These are phyloP conservation scores for Pampusana beccarii DNA, from an alignment of 2,113 vertebrate genomes.

Conservation along the genomic window DNA sequence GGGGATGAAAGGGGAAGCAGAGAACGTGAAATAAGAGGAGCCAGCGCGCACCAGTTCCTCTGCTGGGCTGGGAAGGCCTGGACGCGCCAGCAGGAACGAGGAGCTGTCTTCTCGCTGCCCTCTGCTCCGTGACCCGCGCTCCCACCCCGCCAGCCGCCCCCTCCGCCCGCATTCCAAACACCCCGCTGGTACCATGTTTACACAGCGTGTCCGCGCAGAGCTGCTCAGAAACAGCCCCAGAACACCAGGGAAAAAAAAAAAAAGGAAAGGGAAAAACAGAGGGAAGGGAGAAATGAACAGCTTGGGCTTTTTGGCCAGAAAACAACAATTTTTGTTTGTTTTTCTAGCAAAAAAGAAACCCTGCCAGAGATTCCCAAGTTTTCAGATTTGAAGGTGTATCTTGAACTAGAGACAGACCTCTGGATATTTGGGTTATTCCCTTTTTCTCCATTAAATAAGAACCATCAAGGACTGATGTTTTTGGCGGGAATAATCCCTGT, in stretches of 20 bases:
- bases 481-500: background rate
- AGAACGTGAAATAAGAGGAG: slow-evolving; percentile 11
- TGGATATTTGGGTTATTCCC: background rate
- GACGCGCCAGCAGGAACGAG: slow-evolving; percentile 43
- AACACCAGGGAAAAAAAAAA: background rate
- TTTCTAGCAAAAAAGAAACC: background rate
- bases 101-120: slow-evolving; percentile 35
- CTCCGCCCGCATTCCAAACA: slow-evolving; percentile 8
- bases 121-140: slow-evolving; percentile 56
- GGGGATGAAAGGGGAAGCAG: slow-evolving; percentile 37
- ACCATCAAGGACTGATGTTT: background rate
- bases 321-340: slow-evolving; percentile 26
- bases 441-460: slow-evolving; percentile 23
- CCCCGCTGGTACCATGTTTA: slow-evolving; percentile 56
- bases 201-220: slow-evolving; percentile 30
- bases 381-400: slow-evolving; percentile 32
- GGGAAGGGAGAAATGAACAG: slow-evolving; percentile 1
- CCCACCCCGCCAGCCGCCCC: slow-evolving; percentile 22
- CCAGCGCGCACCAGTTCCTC: background rate
- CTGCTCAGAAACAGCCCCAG: slow-evolving; percentile 23
- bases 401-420: background rate
- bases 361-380: background rate
- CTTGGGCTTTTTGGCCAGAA: slow-evolving; percentile 24
- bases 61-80: slow-evolving; percentile 55
- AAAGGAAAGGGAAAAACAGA: background rate